Conservation (phyloP, 2,797 vertebrate genomes). For the Geotrypetes seraphini region DNA sequence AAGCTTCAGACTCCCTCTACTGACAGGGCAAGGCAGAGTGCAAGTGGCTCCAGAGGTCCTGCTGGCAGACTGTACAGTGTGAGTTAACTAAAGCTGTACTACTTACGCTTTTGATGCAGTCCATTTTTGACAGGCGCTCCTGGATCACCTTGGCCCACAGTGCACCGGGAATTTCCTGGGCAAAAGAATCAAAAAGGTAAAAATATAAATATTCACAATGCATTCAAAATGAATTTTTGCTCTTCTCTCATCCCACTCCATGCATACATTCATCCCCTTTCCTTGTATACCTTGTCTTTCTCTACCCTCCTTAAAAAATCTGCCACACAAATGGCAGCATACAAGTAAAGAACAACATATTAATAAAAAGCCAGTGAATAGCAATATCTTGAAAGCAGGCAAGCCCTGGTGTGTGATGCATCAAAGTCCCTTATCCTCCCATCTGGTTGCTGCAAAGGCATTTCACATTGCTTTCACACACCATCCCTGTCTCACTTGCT, state of each 20-base stretch:
- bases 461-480: constrained; percentile 66
- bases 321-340: neutral
- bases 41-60: constrained; percentile 17
- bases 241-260: neutral
- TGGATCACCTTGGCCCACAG: constrained; percentile 54
- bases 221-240: constrained; percentile 22
- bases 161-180: constrained; percentile 44
- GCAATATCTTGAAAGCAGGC: no score
- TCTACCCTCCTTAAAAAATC: neutral
- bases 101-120: constrained; percentile 64
- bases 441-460: constrained; percentile 55
- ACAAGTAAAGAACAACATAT: constrained; percentile 8
- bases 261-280: neutral
- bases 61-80: no score
- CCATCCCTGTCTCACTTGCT: constrained; percentile 53
- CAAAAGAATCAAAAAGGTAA: constrained; percentile 24
- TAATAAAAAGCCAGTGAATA: no score
- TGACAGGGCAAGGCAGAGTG: constrained; percentile 46
- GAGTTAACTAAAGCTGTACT: no score
- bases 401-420: constrained; percentile 48
- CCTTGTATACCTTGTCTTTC: neutral
- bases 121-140: constrained; percentile 54
- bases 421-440: constrained; percentile 66
- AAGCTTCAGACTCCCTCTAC: constrained; percentile 47
- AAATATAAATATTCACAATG: constrained; percentile 23